These are phyloP conservation scores for Aphidius gifuensis DNA, from an alignment of 1,140 invertebrate genomes.

Conservation along the genomic window DNA sequence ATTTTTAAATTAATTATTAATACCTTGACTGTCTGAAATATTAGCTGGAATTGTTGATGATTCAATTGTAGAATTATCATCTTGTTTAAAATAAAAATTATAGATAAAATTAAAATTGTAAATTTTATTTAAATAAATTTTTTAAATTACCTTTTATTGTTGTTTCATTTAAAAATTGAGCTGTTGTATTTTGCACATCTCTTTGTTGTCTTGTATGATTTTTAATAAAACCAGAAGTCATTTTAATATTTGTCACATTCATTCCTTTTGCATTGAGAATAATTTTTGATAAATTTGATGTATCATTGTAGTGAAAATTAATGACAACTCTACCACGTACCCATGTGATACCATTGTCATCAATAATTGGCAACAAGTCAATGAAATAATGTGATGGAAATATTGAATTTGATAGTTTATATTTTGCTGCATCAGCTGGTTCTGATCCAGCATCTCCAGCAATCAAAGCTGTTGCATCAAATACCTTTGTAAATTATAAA, in stretches of 20 bases:
- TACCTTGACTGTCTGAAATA: not conserved
- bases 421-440: conserved; percentile 24
- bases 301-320: conserved; percentile 33
- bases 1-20: not conserved
- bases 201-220: not conserved
- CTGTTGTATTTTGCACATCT: no score
- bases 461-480: conserved; percentile 32
- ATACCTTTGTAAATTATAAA: conserved; percentile 18
- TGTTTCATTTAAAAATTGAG: no score
- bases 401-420: conserved; percentile 30
- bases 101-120: no score
- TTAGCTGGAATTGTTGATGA: not conserved
- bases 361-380: conserved; percentile 32
- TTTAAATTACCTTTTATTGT: no score
- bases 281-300: conserved; percentile 25
- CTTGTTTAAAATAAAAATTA: no score
- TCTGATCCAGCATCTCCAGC: conserved; percentile 29
- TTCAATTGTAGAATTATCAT: no score
- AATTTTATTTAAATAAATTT: no score
- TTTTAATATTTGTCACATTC: conserved; percentile 21
- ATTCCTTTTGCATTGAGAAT: conserved; percentile 35
- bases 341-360: conserved; percentile 24
- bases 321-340: conserved; percentile 34
- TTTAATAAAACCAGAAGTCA: conserved; percentile 24
- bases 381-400: conserved; percentile 36